phyloP scores from a whole-genome alignment of 2,113 vertebrate species.

The Galbula dea region DNA sequence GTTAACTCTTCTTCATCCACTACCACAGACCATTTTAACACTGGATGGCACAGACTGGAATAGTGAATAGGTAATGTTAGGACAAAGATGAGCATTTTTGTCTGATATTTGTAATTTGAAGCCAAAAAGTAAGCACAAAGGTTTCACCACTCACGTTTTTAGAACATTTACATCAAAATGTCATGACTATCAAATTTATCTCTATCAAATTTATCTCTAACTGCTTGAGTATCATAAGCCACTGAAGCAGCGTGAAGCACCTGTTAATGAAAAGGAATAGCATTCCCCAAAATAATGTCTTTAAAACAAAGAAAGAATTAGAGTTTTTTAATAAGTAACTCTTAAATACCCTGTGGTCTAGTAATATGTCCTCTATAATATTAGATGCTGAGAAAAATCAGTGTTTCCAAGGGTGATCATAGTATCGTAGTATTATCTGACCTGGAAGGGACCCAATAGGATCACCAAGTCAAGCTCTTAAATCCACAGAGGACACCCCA shows the following conservation, averaged over 20 bases:
- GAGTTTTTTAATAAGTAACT: neutral
- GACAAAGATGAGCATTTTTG: neutral
- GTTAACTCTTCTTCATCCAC: neutral
- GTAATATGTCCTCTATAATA: neutral
- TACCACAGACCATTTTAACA: neutral
- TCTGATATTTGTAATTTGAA: neutral
- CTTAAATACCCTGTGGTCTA: neutral
- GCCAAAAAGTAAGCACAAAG: neutral
- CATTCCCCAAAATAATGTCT: neutral
- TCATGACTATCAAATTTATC: neutral
- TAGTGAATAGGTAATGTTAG: neutral
- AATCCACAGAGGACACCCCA: no score
- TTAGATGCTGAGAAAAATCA: neutral
- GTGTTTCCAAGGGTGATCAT: neutral
- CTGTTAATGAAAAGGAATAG: slow-evolving; percentile 31
- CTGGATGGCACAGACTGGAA: neutral
- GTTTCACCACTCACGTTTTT: neutral
- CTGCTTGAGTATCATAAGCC: neutral
- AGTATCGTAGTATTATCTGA: no score
- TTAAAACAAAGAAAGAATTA: neutral
- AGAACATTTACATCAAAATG: neutral
- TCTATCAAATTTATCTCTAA: neutral
- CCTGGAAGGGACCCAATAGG: no score
- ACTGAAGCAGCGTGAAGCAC: neutral
- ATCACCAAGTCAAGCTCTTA: no score